These are phyloP conservation scores for Carcinoscorpius rotundicauda DNA, from an alignment of 1,140 invertebrate genomes.

Conservation along the genomic window DNA sequence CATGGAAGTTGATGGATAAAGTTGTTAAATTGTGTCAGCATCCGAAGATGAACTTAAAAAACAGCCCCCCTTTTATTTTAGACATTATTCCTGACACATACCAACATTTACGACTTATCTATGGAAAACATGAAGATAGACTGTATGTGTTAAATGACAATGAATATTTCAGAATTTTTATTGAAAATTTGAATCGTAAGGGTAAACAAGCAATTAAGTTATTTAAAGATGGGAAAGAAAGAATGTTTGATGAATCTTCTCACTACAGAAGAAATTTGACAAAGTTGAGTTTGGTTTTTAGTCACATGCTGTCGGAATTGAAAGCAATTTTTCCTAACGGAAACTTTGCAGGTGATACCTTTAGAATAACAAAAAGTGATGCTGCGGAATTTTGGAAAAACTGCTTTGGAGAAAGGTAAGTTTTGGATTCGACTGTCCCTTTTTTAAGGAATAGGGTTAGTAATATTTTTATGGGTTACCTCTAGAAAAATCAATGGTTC, in stretches of 20 bases:
- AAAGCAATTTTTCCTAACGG: conserved; percentile 96
- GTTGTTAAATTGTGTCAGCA: conserved; percentile 98
- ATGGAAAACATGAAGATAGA: conserved; percentile 91
- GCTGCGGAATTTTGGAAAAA: conserved; percentile 97
- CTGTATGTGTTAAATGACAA: conserved; percentile 81
- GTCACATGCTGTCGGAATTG: conserved; percentile 97
- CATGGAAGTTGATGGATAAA: conserved; percentile 98
- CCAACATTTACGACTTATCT: conserved; percentile 85
- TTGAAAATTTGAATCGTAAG: conserved; percentile 94
- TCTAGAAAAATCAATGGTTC: no score
- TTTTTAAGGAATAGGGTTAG: no score
- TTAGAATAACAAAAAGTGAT: conserved; percentile 97
- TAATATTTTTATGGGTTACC: no score
- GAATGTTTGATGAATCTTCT: conserved; percentile 97
- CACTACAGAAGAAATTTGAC: conserved; percentile 91
- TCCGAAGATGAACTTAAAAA: conserved; percentile 97
- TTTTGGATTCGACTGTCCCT: neutral
- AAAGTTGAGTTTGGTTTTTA: conserved; percentile 96
- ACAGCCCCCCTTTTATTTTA: conserved; percentile 97
- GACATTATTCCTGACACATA: conserved; percentile 99
- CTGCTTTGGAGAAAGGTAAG: conserved; percentile 90
- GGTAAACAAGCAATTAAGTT: conserved; percentile 97
- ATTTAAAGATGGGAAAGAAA: conserved; percentile 96
- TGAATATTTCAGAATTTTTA: conserved; percentile 91
- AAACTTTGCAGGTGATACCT: conserved; percentile 88